Evolutionary conservation across 2,113 vertebrate species (phyloP).

Genomic region (Siphamia tubifer): DNA sequence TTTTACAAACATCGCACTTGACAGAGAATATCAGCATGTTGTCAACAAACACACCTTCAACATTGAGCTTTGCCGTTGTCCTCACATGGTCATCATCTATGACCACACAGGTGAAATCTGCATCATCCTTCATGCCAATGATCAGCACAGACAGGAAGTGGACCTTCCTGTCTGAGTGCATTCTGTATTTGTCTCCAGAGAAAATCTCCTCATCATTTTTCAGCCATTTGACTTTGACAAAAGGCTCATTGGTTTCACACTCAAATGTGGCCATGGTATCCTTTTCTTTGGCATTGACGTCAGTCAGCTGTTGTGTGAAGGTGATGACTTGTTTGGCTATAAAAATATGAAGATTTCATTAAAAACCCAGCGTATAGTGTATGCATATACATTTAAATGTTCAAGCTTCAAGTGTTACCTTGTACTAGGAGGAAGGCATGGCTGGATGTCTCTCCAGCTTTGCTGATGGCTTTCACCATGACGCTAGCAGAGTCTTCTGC

Average conservation of each 20-base stretch:
- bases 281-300: conserved; percentile 88
- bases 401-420: conserved; percentile 83
- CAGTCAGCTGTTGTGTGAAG: conserved; percentile 89
- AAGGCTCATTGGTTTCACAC: conserved; percentile 97
- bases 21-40: neutral
- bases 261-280: conserved; percentile 97
- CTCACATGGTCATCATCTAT: conserved; percentile 85
- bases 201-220: conserved; percentile 88
- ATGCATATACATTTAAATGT: no score
- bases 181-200: conserved; percentile 93
- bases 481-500: conserved; percentile 95
- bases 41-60: conserved; percentile 86
- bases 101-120: conserved; percentile 87
- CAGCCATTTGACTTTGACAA: conserved; percentile 96
- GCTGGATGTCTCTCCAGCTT: conserved; percentile 94
- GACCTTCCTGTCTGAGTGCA: conserved; percentile 96
- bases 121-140: conserved; percentile 85
- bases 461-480: conserved; percentile 95
- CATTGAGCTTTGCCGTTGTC: conserved; percentile 88
- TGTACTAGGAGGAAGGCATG: conserved; percentile 96
- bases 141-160: conserved; percentile 93
- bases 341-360: conserved; percentile 2
- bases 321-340: conserved; percentile 89
- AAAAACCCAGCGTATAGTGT: no score
- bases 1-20: no score